phyloP scores from a whole-genome alignment of 1,140 invertebrate species.

The Pararge aegeria region DNA sequence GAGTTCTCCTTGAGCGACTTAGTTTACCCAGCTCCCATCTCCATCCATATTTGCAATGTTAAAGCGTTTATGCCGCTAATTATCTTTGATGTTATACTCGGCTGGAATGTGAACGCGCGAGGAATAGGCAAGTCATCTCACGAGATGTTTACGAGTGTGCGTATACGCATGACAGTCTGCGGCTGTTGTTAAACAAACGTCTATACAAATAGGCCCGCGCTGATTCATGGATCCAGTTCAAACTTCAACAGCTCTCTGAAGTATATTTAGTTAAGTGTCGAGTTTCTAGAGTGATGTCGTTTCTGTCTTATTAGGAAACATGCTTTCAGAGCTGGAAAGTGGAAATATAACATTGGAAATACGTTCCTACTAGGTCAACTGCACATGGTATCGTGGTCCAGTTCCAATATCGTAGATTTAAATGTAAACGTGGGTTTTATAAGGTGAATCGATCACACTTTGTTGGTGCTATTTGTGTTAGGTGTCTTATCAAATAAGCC shows the following conservation, averaged over 20 bases:
- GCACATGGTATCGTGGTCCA: background rate
- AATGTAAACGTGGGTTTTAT: too few species aligned
- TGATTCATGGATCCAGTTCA: slow-evolving; percentile 33
- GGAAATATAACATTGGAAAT: background rate
- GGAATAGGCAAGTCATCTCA: slow-evolving; percentile 14
- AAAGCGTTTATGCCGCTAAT: slow-evolving; percentile 12
- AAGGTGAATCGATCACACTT: too few species aligned
- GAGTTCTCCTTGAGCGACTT: slow-evolving; percentile 11
- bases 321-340: background rate
- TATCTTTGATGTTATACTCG: slow-evolving; percentile 24
- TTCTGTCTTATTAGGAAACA: background rate
- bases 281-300: slow-evolving; percentile 15
- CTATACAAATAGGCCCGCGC: slow-evolving; percentile 21
- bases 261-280: slow-evolving; percentile 28
- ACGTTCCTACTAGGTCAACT: background rate
- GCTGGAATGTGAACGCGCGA: slow-evolving; percentile 15
- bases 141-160: slow-evolving; percentile 22
- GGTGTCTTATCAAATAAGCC: too few species aligned
- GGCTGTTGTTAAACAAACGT: slow-evolving; percentile 41
- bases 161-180: slow-evolving; percentile 22
- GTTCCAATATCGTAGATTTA: background rate
- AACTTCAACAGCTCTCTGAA: slow-evolving; percentile 14
- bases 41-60: slow-evolving; percentile 11
- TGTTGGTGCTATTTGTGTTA: too few species aligned
- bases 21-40: background rate